Percentiles rank a stretch among this genome's conserved stretches.
These are phyloP conservation scores for Parus major DNA, from an alignment of 2,113 vertebrate species.

Conservation along the genomic window DNA sequence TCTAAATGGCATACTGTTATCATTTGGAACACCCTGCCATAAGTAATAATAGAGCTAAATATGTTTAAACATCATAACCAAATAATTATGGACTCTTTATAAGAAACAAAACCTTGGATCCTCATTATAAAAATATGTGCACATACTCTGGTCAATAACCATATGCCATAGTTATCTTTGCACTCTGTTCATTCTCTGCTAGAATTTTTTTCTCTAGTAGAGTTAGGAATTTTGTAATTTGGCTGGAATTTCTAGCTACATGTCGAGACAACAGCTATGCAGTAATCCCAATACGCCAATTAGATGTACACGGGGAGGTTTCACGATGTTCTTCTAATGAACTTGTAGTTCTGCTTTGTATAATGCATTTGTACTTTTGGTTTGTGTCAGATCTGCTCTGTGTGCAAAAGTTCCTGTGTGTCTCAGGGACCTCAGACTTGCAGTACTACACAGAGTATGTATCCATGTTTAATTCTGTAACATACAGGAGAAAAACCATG, in stretches of 20 bases:
- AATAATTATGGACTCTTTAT: not conserved
- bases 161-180: not conserved
- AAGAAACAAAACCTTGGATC: not conserved
- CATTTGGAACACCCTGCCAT: not conserved
- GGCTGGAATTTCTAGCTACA: not conserved
- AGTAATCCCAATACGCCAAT: not conserved
- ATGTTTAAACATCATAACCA: not conserved
- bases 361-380: not conserved
- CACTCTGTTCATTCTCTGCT: not conserved
- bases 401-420: not conserved
- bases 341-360: not conserved
- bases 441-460: not conserved
- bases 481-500: not conserved
- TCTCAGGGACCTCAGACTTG: not conserved
- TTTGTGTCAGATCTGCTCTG: not conserved
- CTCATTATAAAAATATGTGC: not conserved
- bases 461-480: not conserved
- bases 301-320: not conserved
- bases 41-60: not conserved
- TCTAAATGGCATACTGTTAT: not conserved
- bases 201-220: not conserved
- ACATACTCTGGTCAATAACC: not conserved
- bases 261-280: not conserved
- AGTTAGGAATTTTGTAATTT: not conserved
- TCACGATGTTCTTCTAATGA: not conserved